Percentiles rank a stretch among this genome's conserved stretches.
Evolutionary conservation across 2,113 vertebrate genomes (phyloP).

Genomic region (Callithrix jacchus): DNA sequence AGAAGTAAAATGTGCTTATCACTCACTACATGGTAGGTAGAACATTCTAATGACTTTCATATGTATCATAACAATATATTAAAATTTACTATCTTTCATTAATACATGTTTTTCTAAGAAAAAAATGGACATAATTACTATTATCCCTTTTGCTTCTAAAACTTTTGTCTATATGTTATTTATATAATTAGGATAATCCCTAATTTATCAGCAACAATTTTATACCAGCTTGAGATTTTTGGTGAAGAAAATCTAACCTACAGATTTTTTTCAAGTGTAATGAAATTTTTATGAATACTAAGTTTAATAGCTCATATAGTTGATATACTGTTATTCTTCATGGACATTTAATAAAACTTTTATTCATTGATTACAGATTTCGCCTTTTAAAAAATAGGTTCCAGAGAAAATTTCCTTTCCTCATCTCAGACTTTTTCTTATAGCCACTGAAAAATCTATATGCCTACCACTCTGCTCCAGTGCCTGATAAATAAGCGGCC

Average conservation of each 20-base stretch:
- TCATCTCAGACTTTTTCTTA: background rate
- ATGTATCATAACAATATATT: background rate
- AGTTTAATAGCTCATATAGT: conserved; percentile 40
- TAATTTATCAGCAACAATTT: conserved; percentile 28
- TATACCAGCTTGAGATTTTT: background rate
- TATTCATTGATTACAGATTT: conserved; percentile 11
- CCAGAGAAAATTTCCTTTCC: background rate
- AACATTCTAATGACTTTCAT: background rate
- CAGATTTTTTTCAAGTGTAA: conserved; percentile 39
- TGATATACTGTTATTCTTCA: conserved; percentile 27
- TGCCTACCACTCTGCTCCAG: background rate
- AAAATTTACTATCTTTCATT: background rate
- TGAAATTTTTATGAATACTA: conserved; percentile 28
- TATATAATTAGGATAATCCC: background rate
- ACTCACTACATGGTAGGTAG: background rate
- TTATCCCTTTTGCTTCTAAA: conserved; percentile 11
- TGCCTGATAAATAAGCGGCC: background rate
- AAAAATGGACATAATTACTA: background rate
- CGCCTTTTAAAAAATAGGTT: background rate
- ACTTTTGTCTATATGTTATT: background rate
- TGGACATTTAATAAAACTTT: conserved; percentile 40
- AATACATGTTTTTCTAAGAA: background rate
- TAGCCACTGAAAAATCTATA: background rate
- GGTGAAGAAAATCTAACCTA: conserved; percentile 11
- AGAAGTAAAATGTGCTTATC: background rate